Evolutionary conservation across 2,797 vertebrate genomes (phyloP), one percentile per base, ranked within the genome.

Genomic region (Erpetoichthys calabaricus): DNA sequence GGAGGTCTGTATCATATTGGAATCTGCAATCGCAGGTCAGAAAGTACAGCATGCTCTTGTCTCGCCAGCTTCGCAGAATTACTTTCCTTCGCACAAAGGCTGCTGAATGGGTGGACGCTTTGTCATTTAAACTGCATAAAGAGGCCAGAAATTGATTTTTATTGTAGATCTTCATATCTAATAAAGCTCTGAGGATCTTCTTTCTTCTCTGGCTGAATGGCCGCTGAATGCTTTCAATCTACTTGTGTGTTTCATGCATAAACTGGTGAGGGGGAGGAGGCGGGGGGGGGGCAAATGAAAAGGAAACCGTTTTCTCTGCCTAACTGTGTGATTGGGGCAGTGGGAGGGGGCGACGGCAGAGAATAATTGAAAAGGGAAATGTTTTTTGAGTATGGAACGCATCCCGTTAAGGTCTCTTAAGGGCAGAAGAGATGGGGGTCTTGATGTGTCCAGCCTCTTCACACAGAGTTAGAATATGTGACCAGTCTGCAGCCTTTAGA

Each of bases 141-240:
- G 94, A 98, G 94, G 87, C 87, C 91, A 96, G 93, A 98, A 98
- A 98, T 98, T 94, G 95, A 98, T 98, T 98, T 98, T 98, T 95
- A 98, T 97, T 98, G 95, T 97, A 92, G 90, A 98, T 98, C 95
- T 98, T 98, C 94, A 98, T 98, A 98, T 98, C 92, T 98, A 98
- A 98, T 98, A 98, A 98, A 97, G 91, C 94, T 97, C 91, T 87
- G 92, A 97, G 92, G 93, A 90, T 91, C 89, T 89, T 91, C 86
- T 95, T 98, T 98, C 92, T 98, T 96, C 88, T 86, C 87, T 75
- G 81, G 90, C 91, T 97, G 92, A 98, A 97, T 93, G 90, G 89
- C 86, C 85, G 76, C 84, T 92, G 94, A 98, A 98, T 91, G 95
- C 92, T 94, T 98, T 98, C 94, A 97, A 95, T 98, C 91, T 92